Evolutionary conservation across 2,888 invertebrate genomes (phyloP), one percentile per base, ranked within the genome.

Genomic region (Drosophila infuscata): DNA sequence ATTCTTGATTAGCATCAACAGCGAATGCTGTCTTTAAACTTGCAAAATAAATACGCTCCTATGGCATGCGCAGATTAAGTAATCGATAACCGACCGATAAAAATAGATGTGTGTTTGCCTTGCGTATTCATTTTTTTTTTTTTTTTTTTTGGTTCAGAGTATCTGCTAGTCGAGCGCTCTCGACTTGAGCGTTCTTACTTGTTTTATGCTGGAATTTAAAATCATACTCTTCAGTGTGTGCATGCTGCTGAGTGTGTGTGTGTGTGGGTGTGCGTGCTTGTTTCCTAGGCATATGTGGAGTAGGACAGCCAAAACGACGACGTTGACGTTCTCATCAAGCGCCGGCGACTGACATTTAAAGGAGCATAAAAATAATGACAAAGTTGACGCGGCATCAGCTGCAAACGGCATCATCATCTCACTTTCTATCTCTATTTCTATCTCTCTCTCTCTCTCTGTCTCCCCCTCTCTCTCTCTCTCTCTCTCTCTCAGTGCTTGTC

Each of bases 351-450:
- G 83, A 82, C 83, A 81, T 81, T 82, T 82, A 76, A 82, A 76
- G 74, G 69, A 74, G 70, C 83, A 80, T 83, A 74, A 82, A 81
- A 82, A 76, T 76, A 73, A 82, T 76, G 81, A 82, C 76, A 80
- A 76, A 67, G 60, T 63, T 61, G 52, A 56, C 62, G 73, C 51
- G 52, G 60, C 81, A 77, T 67, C 81, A 76, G 79, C 81, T 81
- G 79, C 74, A 63, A 72, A 68, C 60, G 61, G 60, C 80, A 80
- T 52, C 71, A 70, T 64, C 54, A 62, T 38, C 56, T 66, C 54
- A 48, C 49, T 51, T 52, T 20, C 9, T 6, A 33, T 20, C 43
- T 4, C 25, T 1, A 48, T 12, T 9, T 7, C 46, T 32, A 32
- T 12, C 35, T 15, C 30, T 12, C 32, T 9, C 29, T 36, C 25